Percentiles rank a stretch among this genome's conserved stretches.
Evolutionary conservation across 2,888 invertebrate species (phyloP).

Genomic region (Andrena trimmerana): DNA sequence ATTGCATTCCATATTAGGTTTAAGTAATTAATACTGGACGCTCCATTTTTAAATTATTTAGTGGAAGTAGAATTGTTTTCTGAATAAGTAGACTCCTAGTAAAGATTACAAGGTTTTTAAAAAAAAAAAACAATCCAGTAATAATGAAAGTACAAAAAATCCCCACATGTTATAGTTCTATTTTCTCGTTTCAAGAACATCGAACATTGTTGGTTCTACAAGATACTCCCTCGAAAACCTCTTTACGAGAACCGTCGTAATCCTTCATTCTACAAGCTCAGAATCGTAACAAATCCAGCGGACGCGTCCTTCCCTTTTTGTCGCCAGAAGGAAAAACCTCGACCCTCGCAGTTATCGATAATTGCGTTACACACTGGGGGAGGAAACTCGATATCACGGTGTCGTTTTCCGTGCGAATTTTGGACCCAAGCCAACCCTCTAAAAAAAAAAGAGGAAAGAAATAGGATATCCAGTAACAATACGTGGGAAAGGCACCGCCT

Average conservation of each 20-base stretch:
- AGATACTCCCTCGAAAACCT: too few species aligned
- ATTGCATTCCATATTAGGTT: too few species aligned
- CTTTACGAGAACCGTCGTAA: background rate
- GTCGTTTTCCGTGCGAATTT: constrained; percentile 39
- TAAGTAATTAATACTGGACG: too few species aligned
- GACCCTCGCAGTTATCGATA: constrained; percentile 56
- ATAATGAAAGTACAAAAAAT: too few species aligned
- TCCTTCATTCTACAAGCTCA: background rate
- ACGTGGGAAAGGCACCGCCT: constrained; percentile 57
- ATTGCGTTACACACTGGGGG: constrained; percentile 39
- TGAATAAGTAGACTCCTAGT: too few species aligned
- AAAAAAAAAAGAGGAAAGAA: constrained; percentile 40
- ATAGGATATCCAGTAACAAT: constrained; percentile 68
- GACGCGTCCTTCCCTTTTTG: background rate
- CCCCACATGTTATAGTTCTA: too few species aligned
- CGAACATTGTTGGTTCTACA: too few species aligned
- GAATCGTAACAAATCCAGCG: background rate
- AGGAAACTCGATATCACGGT: constrained; percentile 57
- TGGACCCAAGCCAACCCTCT: constrained; percentile 14
- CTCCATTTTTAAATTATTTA: too few species aligned
- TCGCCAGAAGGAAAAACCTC: background rate
- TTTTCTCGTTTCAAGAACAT: too few species aligned
- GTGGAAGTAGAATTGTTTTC: too few species aligned
- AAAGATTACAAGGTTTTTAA: too few species aligned
- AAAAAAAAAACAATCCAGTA: too few species aligned